Evolutionary conservation across 2,797 vertebrate genomes (phyloP), one percentile per base, ranked within the genome.

Genomic region (Sparus aurata): DNA sequence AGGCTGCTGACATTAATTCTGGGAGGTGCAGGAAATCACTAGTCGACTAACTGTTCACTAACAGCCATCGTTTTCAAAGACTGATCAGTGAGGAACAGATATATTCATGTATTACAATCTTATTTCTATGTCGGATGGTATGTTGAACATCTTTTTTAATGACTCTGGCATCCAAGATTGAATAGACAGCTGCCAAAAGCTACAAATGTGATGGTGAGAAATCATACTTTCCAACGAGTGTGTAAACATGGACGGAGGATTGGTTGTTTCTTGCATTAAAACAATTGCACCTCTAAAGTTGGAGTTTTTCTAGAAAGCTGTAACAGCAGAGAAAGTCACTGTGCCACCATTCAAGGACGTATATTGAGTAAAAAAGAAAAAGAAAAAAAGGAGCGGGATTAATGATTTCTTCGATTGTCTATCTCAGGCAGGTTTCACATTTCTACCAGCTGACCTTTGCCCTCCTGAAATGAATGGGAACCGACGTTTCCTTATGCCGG

Each of bases 1-100:
- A 74, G 58, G 63, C 49, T 68, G 58, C 13, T 59, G 30, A 53
- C 70, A 52, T 54, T 52, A 7, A 83, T 77, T 65, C 22, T 85
- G 85, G 77, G 75, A 77, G 69, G 77, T 77, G 70, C 63, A 70
- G 66, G 66, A 63, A 41, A 58, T 67, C 22, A 12, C 25, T 52
- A 17, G 30, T 34, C 34, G 34, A 30, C 34, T 34, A 34, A 34
- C 34, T 8, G 34, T 8, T 34, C 34, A 34, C 34, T 8, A 34
- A 38, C 34, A 10, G 34, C 34, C 34, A 9, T 10, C 6, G 34
- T 38, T 38, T 10, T 38, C 34, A 34, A 8, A 9, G 34, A 38
- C 34, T 2, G 34, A 38, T 38, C 2, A 38, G 34, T 10, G 34
- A 38, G 34, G 34, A 34, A 8, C 7, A 8, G 34, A 34, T 34